Conservation (phyloP, 2,888 invertebrate genomes). For the Pherbina coryleti region DNA sequence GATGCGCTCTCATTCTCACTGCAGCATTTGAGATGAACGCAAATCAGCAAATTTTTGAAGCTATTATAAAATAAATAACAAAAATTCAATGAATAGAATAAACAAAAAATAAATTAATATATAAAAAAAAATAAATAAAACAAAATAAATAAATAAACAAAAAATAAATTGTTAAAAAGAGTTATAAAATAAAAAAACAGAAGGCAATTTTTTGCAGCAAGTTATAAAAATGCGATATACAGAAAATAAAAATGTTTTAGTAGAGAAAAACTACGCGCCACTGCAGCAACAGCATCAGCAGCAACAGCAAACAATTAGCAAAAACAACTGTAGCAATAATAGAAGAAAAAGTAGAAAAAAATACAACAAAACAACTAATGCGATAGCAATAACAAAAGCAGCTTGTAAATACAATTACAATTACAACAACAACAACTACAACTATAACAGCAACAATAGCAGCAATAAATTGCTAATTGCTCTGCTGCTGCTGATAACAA, state of each 20-base stretch:
- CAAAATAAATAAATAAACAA: slow-evolving; percentile 14
- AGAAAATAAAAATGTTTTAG: slow-evolving; percentile 16
- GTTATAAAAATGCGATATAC: slow-evolving; percentile 25
- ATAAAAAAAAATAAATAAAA: background rate
- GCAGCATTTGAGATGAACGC: slow-evolving; percentile 19
- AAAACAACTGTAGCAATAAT: slow-evolving; percentile 48
- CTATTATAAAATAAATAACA: slow-evolving; percentile 7
- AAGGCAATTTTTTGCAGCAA: slow-evolving; percentile 16
- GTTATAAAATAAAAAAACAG: background rate
- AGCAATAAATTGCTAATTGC: slow-evolving; percentile 33
- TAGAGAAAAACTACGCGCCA: slow-evolving; percentile 14
- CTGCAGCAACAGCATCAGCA: slow-evolving; percentile 16
- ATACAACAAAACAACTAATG: background rate
- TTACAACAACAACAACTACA: slow-evolving; percentile 7
- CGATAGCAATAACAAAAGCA: slow-evolving; percentile 5
- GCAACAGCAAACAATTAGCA: slow-evolving; percentile 40
- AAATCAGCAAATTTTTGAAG: background rate
- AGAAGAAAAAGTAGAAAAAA: slow-evolving; percentile 37
- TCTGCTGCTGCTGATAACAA: slow-evolving; percentile 24
- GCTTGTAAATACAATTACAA: slow-evolving; percentile 3
- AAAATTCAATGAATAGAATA: background rate
- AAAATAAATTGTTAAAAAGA: slow-evolving; percentile 1
- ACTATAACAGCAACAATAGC: slow-evolving; percentile 22
- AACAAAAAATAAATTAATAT: background rate
- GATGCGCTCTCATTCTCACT: slow-evolving; percentile 12